Conservation (phyloP, 2,797 vertebrate genomes). For the Otolemur crassicaudatus region DNA sequence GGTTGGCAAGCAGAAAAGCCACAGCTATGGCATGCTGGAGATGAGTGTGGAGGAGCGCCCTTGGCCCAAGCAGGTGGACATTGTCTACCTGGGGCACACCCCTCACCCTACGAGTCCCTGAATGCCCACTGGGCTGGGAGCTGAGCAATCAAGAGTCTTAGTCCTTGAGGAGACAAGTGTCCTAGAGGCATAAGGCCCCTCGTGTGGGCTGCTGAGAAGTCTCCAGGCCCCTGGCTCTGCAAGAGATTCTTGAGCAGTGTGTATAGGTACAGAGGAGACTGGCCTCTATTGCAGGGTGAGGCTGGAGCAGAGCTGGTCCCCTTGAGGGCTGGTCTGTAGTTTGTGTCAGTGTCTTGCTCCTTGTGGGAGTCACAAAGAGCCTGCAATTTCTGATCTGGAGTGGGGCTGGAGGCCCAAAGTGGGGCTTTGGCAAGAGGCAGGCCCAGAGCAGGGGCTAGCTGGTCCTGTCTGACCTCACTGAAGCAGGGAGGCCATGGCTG, state of each 20-base stretch:
- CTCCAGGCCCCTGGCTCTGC: background rate
- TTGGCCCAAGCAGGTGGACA: background rate
- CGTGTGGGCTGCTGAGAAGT: background rate
- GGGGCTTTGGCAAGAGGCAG: background rate
- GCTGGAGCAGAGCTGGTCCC: background rate
- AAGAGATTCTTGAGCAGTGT: too few relatives aligned
- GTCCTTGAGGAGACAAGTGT: background rate
- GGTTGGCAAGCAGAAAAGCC: background rate
- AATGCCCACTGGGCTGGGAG: background rate
- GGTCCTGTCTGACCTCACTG: background rate
- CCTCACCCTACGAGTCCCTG: background rate
- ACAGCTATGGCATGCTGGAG: background rate
- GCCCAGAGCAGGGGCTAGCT: rapidly evolving
- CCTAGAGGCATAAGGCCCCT: background rate
- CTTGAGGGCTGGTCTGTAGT: background rate
- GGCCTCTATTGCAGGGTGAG: background rate
- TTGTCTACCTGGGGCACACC: too few relatives aligned
- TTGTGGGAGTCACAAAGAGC: background rate
- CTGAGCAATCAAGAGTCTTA: background rate
- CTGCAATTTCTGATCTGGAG: background rate
- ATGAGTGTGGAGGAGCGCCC: background rate
- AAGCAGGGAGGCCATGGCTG: background rate
- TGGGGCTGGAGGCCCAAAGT: too few relatives aligned
- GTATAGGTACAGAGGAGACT: background rate
- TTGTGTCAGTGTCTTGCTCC: background rate